phyloP scores from a whole-genome alignment of 1,140 invertebrate genomes.

The Pogonognathellus flavescens region DNA sequence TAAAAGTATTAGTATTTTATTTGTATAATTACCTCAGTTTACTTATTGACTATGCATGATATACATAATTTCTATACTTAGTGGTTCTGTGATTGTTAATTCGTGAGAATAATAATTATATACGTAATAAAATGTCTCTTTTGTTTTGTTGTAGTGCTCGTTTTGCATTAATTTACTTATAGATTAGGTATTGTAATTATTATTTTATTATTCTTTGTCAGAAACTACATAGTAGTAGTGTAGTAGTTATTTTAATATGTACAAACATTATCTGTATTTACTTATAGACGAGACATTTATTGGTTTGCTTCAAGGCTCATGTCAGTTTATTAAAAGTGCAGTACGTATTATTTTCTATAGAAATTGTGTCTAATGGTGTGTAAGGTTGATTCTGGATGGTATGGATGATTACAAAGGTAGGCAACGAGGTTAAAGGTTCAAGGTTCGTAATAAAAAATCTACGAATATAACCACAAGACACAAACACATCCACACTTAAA shows the following conservation, averaged over 20 bases:
- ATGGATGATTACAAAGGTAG: conserved; percentile 48
- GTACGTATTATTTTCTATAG: background rate
- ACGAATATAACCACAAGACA: background rate
- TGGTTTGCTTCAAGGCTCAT: conserved; percentile 44
- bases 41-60: background rate
- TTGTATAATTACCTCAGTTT: background rate
- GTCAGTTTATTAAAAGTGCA: conserved; percentile 46
- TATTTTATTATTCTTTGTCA: conserved; percentile 14
- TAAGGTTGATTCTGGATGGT: conserved; percentile 45
- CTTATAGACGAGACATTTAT: conserved; percentile 9
- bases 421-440: conserved; percentile 46
- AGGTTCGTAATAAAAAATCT: conserved; percentile 3
- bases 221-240: background rate
- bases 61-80: background rate
- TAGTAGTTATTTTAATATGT: background rate
- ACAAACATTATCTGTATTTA: background rate
- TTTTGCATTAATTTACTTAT: conserved; percentile 2
- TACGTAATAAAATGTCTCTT: conserved; percentile 35
- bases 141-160: conserved; percentile 30
- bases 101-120: background rate
- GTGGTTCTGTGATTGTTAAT: conserved; percentile 33
- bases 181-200: background rate
- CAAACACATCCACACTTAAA: background rate
- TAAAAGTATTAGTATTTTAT: background rate
- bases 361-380: conserved; percentile 17